Conservation (phyloP, 2,797 vertebrate genomes). For the Pelodytes ibericus region DNA sequence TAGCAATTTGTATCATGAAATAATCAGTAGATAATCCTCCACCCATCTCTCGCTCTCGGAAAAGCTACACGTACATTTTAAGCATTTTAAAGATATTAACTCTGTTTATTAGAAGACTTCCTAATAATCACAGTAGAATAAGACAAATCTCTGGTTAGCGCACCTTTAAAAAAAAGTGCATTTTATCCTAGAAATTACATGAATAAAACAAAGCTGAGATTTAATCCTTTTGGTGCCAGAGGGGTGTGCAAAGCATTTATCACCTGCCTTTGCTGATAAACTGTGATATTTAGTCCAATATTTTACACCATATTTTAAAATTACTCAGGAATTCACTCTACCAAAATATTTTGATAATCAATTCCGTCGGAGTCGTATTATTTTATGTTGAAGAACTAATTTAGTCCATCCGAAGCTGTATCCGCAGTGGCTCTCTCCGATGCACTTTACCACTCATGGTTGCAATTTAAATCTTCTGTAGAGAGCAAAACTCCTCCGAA, state of each 20-base stretch:
- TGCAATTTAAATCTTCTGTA: slow-evolving; percentile 90
- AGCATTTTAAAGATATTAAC: not conserved
- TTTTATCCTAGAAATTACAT: not conserved
- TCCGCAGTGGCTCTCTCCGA: slow-evolving; percentile 85
- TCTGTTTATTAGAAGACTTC: not conserved
- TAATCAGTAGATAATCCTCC: slow-evolving; percentile 71
- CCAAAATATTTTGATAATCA: slow-evolving; percentile 77
- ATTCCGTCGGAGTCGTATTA: slow-evolving; percentile 72
- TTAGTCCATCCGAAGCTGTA: slow-evolving; percentile 79
- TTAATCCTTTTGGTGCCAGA: not conserved
- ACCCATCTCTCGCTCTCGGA: slow-evolving; percentile 45
- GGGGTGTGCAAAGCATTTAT: not conserved
- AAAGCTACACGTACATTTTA: slow-evolving; percentile 5
- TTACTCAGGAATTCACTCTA: not conserved
- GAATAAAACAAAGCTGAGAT: not conserved
- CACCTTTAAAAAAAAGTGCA: not conserved
- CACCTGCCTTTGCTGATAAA: not conserved
- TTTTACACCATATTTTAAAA: not conserved
- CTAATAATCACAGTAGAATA: not conserved
- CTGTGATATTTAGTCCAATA: not conserved
- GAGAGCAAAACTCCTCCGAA: slow-evolving; percentile 87
- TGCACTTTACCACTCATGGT: slow-evolving; percentile 91
- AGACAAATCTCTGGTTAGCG: not conserved
- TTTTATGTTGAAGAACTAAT: slow-evolving; percentile 71
- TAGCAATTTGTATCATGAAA: slow-evolving; percentile 69